Evolutionary conservation across 2,888 invertebrate genomes (phyloP).

Genomic region (Cryptops parisi): DNA sequence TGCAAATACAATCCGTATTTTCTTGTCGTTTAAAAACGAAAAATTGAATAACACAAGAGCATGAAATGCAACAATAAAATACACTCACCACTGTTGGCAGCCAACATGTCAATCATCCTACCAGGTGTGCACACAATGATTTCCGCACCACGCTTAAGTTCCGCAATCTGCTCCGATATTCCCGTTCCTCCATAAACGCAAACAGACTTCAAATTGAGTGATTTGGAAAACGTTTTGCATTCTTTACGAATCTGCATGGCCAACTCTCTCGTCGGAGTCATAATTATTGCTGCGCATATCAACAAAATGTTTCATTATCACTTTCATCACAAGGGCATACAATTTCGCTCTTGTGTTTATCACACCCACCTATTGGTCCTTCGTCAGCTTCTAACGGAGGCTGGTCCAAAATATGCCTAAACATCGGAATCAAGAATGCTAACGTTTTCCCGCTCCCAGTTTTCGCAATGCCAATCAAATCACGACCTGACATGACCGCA

Average conservation of each 20-base stretch:
- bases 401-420: slow-evolving; percentile 90
- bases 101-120: slow-evolving; percentile 99
- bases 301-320: too few relatives aligned
- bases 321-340: too few relatives aligned
- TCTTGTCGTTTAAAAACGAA: too few relatives aligned
- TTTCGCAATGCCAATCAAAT: slow-evolving; percentile 97
- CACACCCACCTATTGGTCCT: slow-evolving; percentile 83
- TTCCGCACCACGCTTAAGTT: slow-evolving; percentile 88
- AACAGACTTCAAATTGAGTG: slow-evolving; percentile 68
- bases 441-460: slow-evolving; percentile 98
- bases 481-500: slow-evolving; percentile 83
- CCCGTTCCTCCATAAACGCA: slow-evolving; percentile 99
- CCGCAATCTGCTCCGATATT: slow-evolving; percentile 89
- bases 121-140: slow-evolving; percentile 99
- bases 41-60: neutral
- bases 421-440: slow-evolving; percentile 96
- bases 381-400: slow-evolving; percentile 86
- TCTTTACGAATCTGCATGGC: slow-evolving; percentile 98
- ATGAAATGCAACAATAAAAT: neutral
- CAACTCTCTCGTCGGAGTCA: slow-evolving; percentile 95
- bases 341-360: too few relatives aligned
- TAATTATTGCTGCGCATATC: slow-evolving; percentile 79
- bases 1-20: too few relatives aligned
- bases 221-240: slow-evolving; percentile 85
- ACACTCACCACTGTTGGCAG: slow-evolving; percentile 77